Base-by-base conservation (phyloP, 37 sponge, comb jelly and placozoan genomes). In the Theonella swinhoei region DNA sequence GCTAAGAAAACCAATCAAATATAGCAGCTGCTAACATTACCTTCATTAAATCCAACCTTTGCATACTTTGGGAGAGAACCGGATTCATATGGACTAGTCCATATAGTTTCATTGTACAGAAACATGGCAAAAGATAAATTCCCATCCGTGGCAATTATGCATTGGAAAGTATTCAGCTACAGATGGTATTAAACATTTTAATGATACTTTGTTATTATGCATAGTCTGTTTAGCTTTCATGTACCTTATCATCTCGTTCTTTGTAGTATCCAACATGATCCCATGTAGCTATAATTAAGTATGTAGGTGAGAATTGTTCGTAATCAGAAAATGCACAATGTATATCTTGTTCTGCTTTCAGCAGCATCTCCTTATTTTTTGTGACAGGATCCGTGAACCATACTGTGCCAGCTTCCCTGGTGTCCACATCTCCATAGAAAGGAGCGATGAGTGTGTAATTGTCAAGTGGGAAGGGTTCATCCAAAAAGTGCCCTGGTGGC, bases 1-100 rank as follows among this genome's bases (percentile, higher is more conserved):
- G 7, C 54, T 14, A 47, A 47, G 54, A 47, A 47, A 47, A 17
- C 54, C 14, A 7, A 47, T 47, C n/a, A n/a, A n/a, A 40, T 39
- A 35, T 82, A 82, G 25, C 1, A 42, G 26, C 35, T 25, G 3
- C 17, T 42, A 17, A 24, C 42, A 38, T 88, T 77, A 31, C 83
- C 89, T 32, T 75, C 72, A 42, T 47, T 47, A 14, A 47, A 47
- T 7, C 54, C 54, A 17, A 47, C 14, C 54, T 47, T 47, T 17
- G 54, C 54, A 47, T 47, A 14, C 14, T 47, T 47, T 47, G 54
- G 14, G 11, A 47, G 7, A 17, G 54, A 47, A 14, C 14, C 14
- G 54, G 54, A 47, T 47, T 47, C 54, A 47, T 47, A 7, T 17
- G 54, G n/a, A n/a, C n/a, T n/a, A 17, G 54, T 47, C 54, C 54